A percentile compares a stretch with the other conserved stretches of the same genome.
Evolutionary conservation across 2,888 invertebrate species (phyloP).

Genomic region (Zeuzera pyrina): DNA sequence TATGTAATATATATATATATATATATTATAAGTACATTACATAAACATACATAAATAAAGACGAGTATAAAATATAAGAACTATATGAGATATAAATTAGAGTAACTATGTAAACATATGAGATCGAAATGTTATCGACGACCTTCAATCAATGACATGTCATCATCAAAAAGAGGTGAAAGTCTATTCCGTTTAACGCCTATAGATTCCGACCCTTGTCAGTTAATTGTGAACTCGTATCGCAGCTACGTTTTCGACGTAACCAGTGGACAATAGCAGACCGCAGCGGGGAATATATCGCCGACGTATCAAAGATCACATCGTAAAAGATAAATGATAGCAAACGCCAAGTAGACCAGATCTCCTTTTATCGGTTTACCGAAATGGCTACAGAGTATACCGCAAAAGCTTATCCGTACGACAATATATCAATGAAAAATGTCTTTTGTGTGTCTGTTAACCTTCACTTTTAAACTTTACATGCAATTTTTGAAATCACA

Average conservation of each 20-base stretch:
- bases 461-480: constrained; percentile 23
- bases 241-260: constrained; percentile 2
- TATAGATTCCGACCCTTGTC: constrained; percentile 27
- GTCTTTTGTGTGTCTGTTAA: constrained; percentile 46
- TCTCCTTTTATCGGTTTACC: constrained; percentile 21
- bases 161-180: constrained; percentile 20
- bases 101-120: too few relatives aligned
- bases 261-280: constrained; percentile 25
- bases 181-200: constrained; percentile 33
- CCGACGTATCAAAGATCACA: constrained; percentile 27
- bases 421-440: constrained; percentile 55
- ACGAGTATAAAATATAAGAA: too few relatives aligned
- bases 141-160: too few relatives aligned
- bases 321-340: constrained; percentile 26
- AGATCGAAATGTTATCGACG: too few relatives aligned
- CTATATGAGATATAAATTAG: too few relatives aligned
- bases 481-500: too few relatives aligned
- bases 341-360: constrained; percentile 4
- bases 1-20: too few relatives aligned
- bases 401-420: constrained; percentile 20
- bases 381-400: constrained; percentile 18
- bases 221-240: constrained; percentile 17
- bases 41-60: too few relatives aligned
- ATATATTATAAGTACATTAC: too few relatives aligned
- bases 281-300: constrained; percentile 20